phyloP scores from a whole-genome alignment of 2,797 vertebrate species.

The Erithacus rubecula region DNA sequence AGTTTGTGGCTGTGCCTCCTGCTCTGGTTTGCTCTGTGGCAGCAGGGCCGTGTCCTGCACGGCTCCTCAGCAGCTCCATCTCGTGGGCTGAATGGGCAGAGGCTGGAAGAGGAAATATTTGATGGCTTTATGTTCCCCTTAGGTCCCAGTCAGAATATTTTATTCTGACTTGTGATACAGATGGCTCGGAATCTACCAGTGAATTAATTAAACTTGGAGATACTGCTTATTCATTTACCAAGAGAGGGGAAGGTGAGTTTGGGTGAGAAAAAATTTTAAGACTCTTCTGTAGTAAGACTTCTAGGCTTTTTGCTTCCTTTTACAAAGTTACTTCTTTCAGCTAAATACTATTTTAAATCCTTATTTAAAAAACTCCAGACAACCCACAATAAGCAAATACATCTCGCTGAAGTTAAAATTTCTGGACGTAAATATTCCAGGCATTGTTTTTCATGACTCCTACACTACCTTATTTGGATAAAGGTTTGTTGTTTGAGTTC shows the following conservation, averaged over 20 bases:
- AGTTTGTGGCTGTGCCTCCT: neutral
- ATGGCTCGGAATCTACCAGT: slow-evolving; percentile 79
- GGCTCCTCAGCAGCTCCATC: slow-evolving; percentile 11
- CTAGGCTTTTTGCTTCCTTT: neutral
- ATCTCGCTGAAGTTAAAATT: neutral
- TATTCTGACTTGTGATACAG: slow-evolving; percentile 75
- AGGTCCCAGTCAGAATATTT: slow-evolving; percentile 70
- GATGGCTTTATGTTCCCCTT: neutral
- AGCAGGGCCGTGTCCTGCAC: neutral
- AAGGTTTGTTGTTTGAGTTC: neutral
- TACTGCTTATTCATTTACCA: slow-evolving; percentile 82
- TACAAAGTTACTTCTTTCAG: neutral
- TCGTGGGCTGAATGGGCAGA: neutral
- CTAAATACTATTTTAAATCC: neutral
- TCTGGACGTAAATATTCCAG: neutral
- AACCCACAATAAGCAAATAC: neutral
- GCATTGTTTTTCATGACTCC: neutral
- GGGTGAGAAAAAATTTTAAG: neutral
- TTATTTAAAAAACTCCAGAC: neutral
- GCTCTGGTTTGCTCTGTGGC: neutral
- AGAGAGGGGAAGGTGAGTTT: slow-evolving; percentile 82
- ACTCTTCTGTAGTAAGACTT: neutral
- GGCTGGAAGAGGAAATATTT: neutral
- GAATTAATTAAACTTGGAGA: slow-evolving; percentile 88
- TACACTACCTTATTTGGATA: neutral